Conservation (phyloP, 1,140 invertebrate species). For the Hermetia illucens region DNA sequence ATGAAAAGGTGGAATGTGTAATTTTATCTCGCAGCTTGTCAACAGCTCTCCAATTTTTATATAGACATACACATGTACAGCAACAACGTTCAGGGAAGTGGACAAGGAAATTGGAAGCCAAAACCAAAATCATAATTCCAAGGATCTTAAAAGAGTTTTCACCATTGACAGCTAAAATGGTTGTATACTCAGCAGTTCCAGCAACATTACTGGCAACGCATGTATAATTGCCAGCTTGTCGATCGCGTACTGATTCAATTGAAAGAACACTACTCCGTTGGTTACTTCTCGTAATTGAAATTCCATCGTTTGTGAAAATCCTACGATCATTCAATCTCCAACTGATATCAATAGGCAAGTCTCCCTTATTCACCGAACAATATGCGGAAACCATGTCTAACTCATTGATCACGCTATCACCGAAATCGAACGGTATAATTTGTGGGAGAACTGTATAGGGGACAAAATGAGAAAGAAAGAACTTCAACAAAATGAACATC, state of each 20-base stretch:
- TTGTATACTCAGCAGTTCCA: slow-evolving; percentile 51
- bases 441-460: slow-evolving; percentile 43
- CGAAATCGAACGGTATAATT: slow-evolving; percentile 54
- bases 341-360: slow-evolving; percentile 60
- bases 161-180: slow-evolving; percentile 51
- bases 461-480: slow-evolving; percentile 6
- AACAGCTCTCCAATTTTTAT: slow-evolving; percentile 7
- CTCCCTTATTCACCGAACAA: slow-evolving; percentile 76
- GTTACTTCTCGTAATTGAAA: slow-evolving; percentile 41
- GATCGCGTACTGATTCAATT: slow-evolving; percentile 44
- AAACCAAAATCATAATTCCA: not conserved
- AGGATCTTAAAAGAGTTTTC: too few species aligned
- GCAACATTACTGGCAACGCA: slow-evolving; percentile 62
- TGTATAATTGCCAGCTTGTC: slow-evolving; percentile 53
- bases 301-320: slow-evolving; percentile 27
- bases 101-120: not conserved
- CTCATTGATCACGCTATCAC: slow-evolving; percentile 50
- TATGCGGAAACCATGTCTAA: slow-evolving; percentile 52
- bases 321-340: slow-evolving; percentile 41
- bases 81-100: too few species aligned
- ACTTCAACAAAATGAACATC: too few species aligned
- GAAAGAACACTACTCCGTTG: slow-evolving; percentile 49
- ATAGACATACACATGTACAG: too few species aligned
- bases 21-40: not conserved
- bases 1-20: not conserved